Evolutionary conservation across 2,888 invertebrate genomes (phyloP).

Genomic region (Zonitis immaculata): DNA sequence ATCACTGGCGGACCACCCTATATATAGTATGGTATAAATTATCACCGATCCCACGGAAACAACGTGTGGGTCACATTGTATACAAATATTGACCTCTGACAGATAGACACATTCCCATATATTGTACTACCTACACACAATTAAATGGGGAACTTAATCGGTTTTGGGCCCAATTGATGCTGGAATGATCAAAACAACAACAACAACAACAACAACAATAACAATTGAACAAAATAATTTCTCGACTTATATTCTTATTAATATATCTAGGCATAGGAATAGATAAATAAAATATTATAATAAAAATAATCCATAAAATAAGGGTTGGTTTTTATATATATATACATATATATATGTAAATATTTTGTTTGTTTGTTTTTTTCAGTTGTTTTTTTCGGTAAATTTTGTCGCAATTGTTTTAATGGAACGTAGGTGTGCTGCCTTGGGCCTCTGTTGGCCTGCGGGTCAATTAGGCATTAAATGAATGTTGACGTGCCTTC

Average conservation of each 20-base stretch:
- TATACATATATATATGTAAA: not conserved
- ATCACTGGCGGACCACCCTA: too few species aligned
- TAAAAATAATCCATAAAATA: not conserved
- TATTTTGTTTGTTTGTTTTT: not conserved
- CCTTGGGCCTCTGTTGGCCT: constrained; percentile 47
- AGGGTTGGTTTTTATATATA: not conserved
- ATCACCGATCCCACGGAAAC: constrained; percentile 23
- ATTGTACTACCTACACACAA: constrained; percentile 38
- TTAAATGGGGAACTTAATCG: constrained; percentile 27
- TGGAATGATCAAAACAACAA: not conserved
- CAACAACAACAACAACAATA: not conserved
- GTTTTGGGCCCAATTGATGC: constrained; percentile 14
- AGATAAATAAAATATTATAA: too few species aligned
- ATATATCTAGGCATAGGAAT: too few species aligned
- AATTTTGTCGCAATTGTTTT: constrained; percentile 8
- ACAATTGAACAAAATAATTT: not conserved
- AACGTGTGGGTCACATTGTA: constrained; percentile 37
- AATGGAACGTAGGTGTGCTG: constrained; percentile 43
- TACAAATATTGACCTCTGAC: constrained; percentile 46
- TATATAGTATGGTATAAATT: constrained; percentile 12
- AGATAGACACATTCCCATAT: constrained; percentile 36
- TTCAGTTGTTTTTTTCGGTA: not conserved
- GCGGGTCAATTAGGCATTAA: constrained; percentile 48
- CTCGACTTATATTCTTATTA: too few species aligned
- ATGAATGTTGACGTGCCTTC: constrained; percentile 43